Conservation (phyloP, 1,140 invertebrate genomes). For the Temnothorax nylanderi region DNA sequence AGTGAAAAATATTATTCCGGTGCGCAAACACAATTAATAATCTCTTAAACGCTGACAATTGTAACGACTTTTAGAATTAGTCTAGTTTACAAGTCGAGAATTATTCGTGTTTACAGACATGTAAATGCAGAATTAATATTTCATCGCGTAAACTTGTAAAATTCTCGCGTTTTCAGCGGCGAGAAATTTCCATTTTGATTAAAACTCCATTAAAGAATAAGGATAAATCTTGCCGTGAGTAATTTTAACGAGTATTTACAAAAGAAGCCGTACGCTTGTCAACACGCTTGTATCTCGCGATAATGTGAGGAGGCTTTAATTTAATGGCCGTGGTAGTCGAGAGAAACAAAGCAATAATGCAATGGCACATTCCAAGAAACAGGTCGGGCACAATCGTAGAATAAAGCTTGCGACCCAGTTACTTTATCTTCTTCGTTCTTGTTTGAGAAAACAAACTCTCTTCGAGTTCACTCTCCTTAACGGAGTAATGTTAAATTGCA, state of each 20-base stretch:
- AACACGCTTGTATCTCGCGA: slow-evolving; percentile 18
- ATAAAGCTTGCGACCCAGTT: slow-evolving; percentile 63
- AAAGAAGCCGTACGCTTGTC: neutral
- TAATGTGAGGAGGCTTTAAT: slow-evolving; percentile 37
- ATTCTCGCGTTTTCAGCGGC: neutral
- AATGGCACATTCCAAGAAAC: slow-evolving; percentile 46
- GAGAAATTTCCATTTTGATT: slow-evolving; percentile 20
- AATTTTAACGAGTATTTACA: slow-evolving; percentile 37
- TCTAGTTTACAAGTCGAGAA: neutral
- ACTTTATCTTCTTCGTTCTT: slow-evolving; percentile 60
- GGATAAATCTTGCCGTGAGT: neutral
- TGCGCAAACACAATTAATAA: neutral
- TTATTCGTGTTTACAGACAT: slow-evolving; percentile 15
- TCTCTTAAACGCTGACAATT: neutral
- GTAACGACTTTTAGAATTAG: neutral
- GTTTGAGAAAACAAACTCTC: slow-evolving; percentile 52
- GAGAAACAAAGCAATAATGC: slow-evolving; percentile 54
- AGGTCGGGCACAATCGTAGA: slow-evolving; percentile 32
- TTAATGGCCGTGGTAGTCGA: slow-evolving; percentile 21
- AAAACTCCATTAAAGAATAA: slow-evolving; percentile 55
- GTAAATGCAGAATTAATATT: slow-evolving; percentile 29
- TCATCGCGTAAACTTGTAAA: slow-evolving; percentile 9
- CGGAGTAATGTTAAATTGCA: slow-evolving; percentile 17
- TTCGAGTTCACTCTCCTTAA: neutral
- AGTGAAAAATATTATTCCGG: neutral